Percentiles rank a stretch among this genome's conserved stretches.
phyloP scores from a whole-genome alignment of 2,797 vertebrate species.

The Enteromius afrohamiltoni region DNA sequence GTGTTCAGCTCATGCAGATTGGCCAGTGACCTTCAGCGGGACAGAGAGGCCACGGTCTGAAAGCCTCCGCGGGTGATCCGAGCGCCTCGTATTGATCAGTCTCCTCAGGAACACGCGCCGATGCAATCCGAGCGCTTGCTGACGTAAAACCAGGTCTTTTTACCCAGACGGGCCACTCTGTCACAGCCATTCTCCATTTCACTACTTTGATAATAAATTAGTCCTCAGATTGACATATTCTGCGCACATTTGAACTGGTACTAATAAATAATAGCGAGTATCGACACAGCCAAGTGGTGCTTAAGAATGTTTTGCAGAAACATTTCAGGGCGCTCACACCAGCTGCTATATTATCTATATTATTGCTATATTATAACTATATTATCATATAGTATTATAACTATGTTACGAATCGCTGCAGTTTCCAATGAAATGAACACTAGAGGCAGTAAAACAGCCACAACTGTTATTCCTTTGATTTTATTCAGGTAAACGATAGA shows the following conservation, averaged over 20 bases:
- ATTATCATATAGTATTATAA: too few species aligned
- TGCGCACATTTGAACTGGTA: neutral
- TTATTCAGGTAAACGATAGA: neutral
- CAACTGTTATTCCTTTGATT: too few species aligned
- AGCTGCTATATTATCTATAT: too few species aligned
- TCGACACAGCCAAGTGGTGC: neutral
- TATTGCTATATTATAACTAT: too few species aligned
- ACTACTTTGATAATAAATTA: slow-evolving; percentile 2
- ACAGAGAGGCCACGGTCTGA: slow-evolving; percentile 57
- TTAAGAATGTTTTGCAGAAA: neutral
- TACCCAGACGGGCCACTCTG: slow-evolving; percentile 53
- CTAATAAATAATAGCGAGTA: neutral
- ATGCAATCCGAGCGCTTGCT: slow-evolving; percentile 56
- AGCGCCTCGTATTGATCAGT: slow-evolving; percentile 69
- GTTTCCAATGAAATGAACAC: too few species aligned
- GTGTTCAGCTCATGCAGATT: slow-evolving; percentile 63
- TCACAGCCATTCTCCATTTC: slow-evolving; percentile 23
- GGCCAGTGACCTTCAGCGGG: slow-evolving; percentile 71
- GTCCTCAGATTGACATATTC: slow-evolving; percentile 10
- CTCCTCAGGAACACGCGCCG: slow-evolving; percentile 56
- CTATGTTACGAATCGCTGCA: too few species aligned
- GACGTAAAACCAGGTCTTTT: slow-evolving; percentile 48
- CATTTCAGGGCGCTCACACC: neutral
- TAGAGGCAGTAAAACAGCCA: too few species aligned
- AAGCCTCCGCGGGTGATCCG: slow-evolving; percentile 64